Evolutionary conservation across 1,140 invertebrate genomes (phyloP), one percentile per base, ranked within the genome.

Genomic region (Gryon sp.): DNA sequence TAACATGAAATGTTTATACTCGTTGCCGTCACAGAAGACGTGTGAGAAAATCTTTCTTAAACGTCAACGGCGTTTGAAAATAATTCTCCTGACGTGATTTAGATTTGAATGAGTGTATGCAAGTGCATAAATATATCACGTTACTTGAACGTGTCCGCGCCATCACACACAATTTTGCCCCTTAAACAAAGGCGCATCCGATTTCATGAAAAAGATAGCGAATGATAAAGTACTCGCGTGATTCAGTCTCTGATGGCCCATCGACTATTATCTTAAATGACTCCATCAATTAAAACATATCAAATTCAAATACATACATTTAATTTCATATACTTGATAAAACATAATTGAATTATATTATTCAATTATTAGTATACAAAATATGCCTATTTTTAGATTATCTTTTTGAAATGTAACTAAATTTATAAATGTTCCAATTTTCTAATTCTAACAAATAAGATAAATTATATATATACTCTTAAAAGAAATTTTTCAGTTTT

Each of bases 61-160:
- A 36, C 52, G 63, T 57, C 52, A 48, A 24, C 41, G 43, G 12
- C 15, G 12, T 24, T 57, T 57, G 41, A 48, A 57, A 68, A 68
- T 65, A 41, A 65, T 57, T 41, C 34, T 14, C 34, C 24, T 34
- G 45, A 26, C 45, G 65, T 52, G 66, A 70, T 60, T 70, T 60
- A 60, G 55, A 70, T 60, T 70, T 50, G 45, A 59, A 59, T 26
- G 40, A 48, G 43, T 50, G 43, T 38, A 52, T 20, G 43, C 50
- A 11, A 68, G 63, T 57, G 63, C 52, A 59, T 52, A 69, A 69
- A 69, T 59, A 69, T 59, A 69, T 69, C 65, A 43, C 53, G 53
- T 69, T 69, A 69, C 65, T 32, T 16, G 52, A 69, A 55, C 65
- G 15, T 32, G 65, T 59, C 34, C 28, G 48, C n/a, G 34, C 45